Evolutionary conservation across 2,113 vertebrate genomes (phyloP).

Genomic region (Brachirus orientalis): DNA sequence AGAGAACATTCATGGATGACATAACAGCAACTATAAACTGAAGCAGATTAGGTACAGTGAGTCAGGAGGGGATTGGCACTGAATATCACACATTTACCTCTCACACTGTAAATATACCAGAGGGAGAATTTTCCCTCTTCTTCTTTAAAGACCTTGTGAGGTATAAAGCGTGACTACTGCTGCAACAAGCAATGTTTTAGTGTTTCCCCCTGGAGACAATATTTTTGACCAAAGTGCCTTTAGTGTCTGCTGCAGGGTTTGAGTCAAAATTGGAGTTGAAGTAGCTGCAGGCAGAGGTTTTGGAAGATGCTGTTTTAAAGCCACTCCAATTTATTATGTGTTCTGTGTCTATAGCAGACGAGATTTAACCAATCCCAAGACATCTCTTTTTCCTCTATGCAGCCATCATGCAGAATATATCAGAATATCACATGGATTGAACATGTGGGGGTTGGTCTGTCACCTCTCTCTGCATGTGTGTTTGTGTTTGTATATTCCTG

Average conservation of each 20-base stretch:
- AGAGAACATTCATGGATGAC: background rate
- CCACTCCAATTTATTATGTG: conserved; percentile 64
- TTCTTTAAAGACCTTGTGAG: conserved; percentile 33
- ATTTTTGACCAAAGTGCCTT: conserved; percentile 52
- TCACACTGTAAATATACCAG: conserved; percentile 34
- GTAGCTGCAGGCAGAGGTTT: conserved; percentile 64
- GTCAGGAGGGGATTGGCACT: background rate
- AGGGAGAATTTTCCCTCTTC: conserved; percentile 27
- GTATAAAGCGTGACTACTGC: conserved; percentile 29
- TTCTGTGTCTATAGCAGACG: conserved; percentile 58
- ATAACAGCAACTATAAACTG: conserved; percentile 6
- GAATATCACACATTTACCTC: conserved; percentile 34
- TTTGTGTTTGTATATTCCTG: conserved; percentile 9
- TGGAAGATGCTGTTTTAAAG: conserved; percentile 58
- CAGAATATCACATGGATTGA: conserved; percentile 35
- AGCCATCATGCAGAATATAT: conserved; percentile 67
- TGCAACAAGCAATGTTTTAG: conserved; percentile 43
- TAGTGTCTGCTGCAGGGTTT: conserved; percentile 31
- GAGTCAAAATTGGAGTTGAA: conserved; percentile 62
- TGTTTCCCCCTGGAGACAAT: conserved; percentile 49
- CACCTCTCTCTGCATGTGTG: background rate
- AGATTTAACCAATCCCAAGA: conserved; percentile 66
- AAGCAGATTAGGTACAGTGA: conserved; percentile 14
- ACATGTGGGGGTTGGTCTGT: conserved; percentile 55
- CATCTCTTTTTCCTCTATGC: conserved; percentile 31